Evolutionary conservation across 1,140 invertebrate species (phyloP), one percentile per base, ranked within the genome.

Genomic region (Danaus plexippus): DNA sequence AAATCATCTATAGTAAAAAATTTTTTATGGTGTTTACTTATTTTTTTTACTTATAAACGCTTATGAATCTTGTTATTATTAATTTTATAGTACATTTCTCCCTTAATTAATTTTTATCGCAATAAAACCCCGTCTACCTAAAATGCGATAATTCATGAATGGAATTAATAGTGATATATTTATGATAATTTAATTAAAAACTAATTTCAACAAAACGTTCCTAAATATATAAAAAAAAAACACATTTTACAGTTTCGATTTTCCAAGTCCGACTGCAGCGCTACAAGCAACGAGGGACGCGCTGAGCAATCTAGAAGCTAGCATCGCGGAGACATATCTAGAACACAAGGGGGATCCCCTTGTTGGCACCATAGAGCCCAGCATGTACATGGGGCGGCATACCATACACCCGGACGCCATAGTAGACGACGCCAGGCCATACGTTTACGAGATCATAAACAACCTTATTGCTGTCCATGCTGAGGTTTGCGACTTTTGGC

Each of bases 321-420:
- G 89, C 6, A 91, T 95, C 49, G 86, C 93, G 9, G 93, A 95
- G 63, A 92, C 92, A 1, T 98, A 98, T 78, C 89, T 98, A 47
- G 97, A 98, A 81, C 92, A 95, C 64, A 97, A 98, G 79, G 94
- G 94, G 49, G 96, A 98, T 87, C 96, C 96, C 4, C 87, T 98
- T 0, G 94, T 98, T 15, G 96, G 96, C 12, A 95, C 94, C 11
- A 97, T 99, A 61, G 97, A 98, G 86, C 95, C 95, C 2, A 96
- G 94, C 45, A 98, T 99, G 96, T 98, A 97, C 83, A 87, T 95
- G 64, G 95, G 95, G 1, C 88, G 92, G 45, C 95, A 97, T 75
- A 93, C 95, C 67, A 97, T 96, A 93, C 92, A 94, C 61, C 92
- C 91, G 3, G 92, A 93, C 65, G 89, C 91, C 57, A 89, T 91